phyloP scores from a whole-genome alignment of 2,888 invertebrate species.

The Cryptocephalus moraei region DNA sequence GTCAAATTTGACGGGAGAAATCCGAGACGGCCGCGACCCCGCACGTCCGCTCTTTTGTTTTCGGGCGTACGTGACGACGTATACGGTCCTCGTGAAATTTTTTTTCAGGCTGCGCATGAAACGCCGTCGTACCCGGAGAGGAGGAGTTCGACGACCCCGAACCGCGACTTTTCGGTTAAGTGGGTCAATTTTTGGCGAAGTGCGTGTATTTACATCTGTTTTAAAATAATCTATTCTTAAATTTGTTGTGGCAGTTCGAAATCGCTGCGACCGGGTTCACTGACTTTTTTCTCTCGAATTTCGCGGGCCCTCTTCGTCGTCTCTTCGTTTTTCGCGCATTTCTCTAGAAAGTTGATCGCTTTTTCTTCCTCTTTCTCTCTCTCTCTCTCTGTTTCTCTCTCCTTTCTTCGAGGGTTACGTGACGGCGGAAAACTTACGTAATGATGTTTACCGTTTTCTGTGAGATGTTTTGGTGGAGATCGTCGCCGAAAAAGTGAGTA shows the following conservation, averaged over 20 bases:
- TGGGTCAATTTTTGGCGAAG: conserved; percentile 25
- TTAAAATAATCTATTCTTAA: conserved; percentile 17
- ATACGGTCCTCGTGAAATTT: neutral
- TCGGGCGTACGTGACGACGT: conserved; percentile 4
- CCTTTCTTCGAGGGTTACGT: too few relatives aligned
- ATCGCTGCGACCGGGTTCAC: conserved; percentile 17
- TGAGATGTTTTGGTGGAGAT: conserved; percentile 6
- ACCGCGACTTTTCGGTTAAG: conserved; percentile 17
- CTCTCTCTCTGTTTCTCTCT: too few relatives aligned
- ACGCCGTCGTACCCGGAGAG: too few relatives aligned
- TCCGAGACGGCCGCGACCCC: conserved; percentile 6
- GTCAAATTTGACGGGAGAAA: conserved; percentile 6
- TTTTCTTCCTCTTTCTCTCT: too few relatives aligned
- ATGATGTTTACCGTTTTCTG: conserved; percentile 10
- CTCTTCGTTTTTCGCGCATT: neutral
- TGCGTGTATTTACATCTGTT: conserved; percentile 22
- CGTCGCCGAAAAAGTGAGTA: conserved; percentile 9
- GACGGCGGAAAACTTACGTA: neutral
- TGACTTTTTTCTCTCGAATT: conserved; percentile 11
- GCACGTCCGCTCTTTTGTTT: conserved; percentile 4
- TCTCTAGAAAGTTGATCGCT: too few relatives aligned
- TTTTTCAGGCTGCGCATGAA: neutral
- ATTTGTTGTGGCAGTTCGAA: conserved; percentile 14
- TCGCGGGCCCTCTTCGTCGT: too few relatives aligned
- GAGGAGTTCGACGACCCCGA: conserved; percentile 18